Conservation (phyloP, 2,888 invertebrate genomes). For the Acleris cristana region DNA sequence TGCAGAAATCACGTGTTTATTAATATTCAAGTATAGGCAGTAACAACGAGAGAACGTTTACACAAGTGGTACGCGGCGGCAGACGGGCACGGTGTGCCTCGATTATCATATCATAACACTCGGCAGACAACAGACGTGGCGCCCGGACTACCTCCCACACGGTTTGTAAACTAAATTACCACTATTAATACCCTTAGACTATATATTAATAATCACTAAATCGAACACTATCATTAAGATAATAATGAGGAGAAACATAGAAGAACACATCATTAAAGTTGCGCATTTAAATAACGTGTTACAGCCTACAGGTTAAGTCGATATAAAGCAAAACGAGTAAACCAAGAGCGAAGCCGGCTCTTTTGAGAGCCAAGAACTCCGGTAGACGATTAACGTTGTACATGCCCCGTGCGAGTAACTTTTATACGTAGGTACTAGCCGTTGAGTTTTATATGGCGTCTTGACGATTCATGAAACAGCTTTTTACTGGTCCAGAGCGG, state of each 20-base stretch:
- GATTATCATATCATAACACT: slow-evolving; percentile 33
- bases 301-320: slow-evolving; percentile 22
- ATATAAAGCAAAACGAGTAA: slow-evolving; percentile 18
- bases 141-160: neutral
- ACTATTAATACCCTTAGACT: neutral
- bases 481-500: slow-evolving; percentile 12
- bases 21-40: slow-evolving; percentile 9
- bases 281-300: slow-evolving; percentile 31
- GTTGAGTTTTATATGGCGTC: slow-evolving; percentile 5
- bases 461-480: slow-evolving; percentile 17
- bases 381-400: slow-evolving; percentile 21
- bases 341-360: slow-evolving; percentile 10
- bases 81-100: slow-evolving; percentile 6
- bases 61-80: slow-evolving; percentile 15
- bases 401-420: slow-evolving; percentile 19
- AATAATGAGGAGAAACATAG: slow-evolving; percentile 1
- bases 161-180: slow-evolving; percentile 17
- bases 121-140: slow-evolving; percentile 9
- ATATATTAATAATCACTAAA: neutral
- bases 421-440: slow-evolving; percentile 20
- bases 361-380: slow-evolving; percentile 17
- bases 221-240: neutral
- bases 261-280: slow-evolving; percentile 18
- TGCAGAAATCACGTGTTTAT: neutral
- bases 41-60: slow-evolving; percentile 17